These are phyloP conservation scores for Sceliomorpha sp. DNA, from an alignment of 2,888 invertebrate genomes.

Conservation along the genomic window DNA sequence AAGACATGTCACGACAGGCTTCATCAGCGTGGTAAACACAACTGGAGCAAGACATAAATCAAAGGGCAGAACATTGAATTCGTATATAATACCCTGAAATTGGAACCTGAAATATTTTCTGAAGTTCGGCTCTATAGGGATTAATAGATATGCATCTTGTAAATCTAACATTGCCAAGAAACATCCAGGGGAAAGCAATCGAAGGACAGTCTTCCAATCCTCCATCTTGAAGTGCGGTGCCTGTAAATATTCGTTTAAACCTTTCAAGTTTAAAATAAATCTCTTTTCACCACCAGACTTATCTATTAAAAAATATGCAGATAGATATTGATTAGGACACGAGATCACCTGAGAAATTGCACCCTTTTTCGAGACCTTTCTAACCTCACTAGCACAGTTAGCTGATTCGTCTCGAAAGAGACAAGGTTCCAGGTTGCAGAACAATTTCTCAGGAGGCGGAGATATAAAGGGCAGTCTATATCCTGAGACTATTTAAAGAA, in stretches of 20 bases:
- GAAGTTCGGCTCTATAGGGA: constrained; percentile 3
- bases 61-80: constrained; percentile 26
- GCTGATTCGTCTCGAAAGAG: no score
- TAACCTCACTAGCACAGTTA: constrained; percentile 1
- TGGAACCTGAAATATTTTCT: constrained; percentile 23
- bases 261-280: constrained; percentile 28
- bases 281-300: constrained; percentile 18
- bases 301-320: constrained; percentile 14
- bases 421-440: no score
- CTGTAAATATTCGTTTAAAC: constrained; percentile 24
- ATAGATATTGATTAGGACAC: constrained; percentile 11
- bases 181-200: constrained; percentile 3
- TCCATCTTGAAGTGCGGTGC: constrained; percentile 31
- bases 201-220: constrained; percentile 19
- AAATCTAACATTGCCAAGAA: constrained; percentile 18
- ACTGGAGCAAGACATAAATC: constrained; percentile 19
- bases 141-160: constrained; percentile 20
- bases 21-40: constrained; percentile 29
- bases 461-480: no score
- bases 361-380: neutral
- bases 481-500: no score
- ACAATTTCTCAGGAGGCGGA: no score
- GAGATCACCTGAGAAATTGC: constrained; percentile 2
- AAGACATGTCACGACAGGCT: constrained; percentile 1
- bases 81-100: constrained; percentile 16